phyloP scores from a whole-genome alignment of 2,888 invertebrate genomes.

The Pegoplata infirma region DNA sequence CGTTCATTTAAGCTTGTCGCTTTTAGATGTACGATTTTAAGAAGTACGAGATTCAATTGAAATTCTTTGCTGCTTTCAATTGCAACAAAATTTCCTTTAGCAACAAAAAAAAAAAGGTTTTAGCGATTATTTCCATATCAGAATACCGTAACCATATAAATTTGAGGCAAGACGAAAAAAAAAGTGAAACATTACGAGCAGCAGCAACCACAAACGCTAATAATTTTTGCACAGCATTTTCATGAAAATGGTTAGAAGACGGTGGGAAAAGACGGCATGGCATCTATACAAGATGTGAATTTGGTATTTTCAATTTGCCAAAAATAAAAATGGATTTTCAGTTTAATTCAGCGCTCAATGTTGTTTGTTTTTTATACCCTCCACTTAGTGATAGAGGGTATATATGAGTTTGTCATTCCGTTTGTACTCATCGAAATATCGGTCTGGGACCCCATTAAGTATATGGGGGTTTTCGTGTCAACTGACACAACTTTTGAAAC shows the following conservation, averaged over 20 bases:
- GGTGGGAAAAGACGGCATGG: constrained; percentile 20
- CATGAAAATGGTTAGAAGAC: neutral
- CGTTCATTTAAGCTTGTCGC: constrained; percentile 64
- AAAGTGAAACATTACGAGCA: constrained; percentile 28
- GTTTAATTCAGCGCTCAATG: constrained; percentile 46
- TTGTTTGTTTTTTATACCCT: constrained; percentile 5
- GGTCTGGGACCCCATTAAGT: too few relatives aligned
- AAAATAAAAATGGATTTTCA: constrained; percentile 46
- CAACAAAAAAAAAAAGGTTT: neutral
- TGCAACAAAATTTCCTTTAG: constrained; percentile 10
- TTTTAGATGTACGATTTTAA: constrained; percentile 59
- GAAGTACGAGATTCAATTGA: constrained; percentile 57
- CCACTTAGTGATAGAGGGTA: too few relatives aligned
- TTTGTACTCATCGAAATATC: too few relatives aligned
- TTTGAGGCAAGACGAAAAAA: constrained; percentile 18
- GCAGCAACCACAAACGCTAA: constrained; percentile 64
- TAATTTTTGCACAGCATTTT: constrained; percentile 61
- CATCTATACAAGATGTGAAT: constrained; percentile 54
- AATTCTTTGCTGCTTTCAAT: constrained; percentile 38
- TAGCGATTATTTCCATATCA: constrained; percentile 59
- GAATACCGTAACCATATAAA: constrained; percentile 49
- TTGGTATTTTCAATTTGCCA: constrained; percentile 65
- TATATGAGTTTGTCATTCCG: too few relatives aligned
- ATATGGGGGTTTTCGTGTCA: too few relatives aligned
- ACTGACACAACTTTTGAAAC: too few relatives aligned